Evolutionary conservation across 2,113 vertebrate genomes (phyloP), one percentile per base, ranked within the genome.

Genomic region (Larimichthys polyactis): DNA sequence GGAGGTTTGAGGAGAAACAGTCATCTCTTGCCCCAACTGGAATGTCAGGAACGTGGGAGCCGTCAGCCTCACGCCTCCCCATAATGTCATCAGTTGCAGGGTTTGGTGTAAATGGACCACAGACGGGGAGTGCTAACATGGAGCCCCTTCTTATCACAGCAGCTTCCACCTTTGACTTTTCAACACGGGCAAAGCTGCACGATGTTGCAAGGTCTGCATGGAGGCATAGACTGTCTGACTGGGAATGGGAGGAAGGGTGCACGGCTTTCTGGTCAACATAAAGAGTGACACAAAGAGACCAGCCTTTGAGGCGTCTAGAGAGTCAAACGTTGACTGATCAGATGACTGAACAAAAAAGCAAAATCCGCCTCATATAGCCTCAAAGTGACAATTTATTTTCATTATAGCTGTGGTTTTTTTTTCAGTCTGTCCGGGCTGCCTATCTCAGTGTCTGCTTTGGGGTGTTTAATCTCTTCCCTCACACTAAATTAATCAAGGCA

Each of bases 1-100:
- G 27, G n/a, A 49, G 1, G 20, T 81, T 68, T 78, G 40, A 83
- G 74, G 11, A 81, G 51, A 64, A 58, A 27, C 70, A 3, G 60
- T 48, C 40, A 9, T 79, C 22, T 67, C 59, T 72, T 11, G 32
- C 62, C 44, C 32, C 44, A 19, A 44, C 27, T 73, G 82, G 69
- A 87, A 88, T 91, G 67, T 80, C 51, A 79, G 84, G 83, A 91
- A 90, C 55, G 52, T 77, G 79, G 72, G 65, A 24, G 55, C 54
- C 51, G 54, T 79, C 81, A 49, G 63, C 66, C 36, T 52, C 40
- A 62, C n/a, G 10, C 46, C 46, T 71, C 68, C 55, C 14, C 9
- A 7, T 52, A 29, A 75, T 81, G 74, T 84, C 83, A 84, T 80
- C 82, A 48, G 65, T 57, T 64, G 43, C 22, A 32, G 70, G 44